These are phyloP conservation scores for Darwinula stevensoni DNA, from an alignment of 2,888 invertebrate genomes.

Conservation along the genomic window DNA sequence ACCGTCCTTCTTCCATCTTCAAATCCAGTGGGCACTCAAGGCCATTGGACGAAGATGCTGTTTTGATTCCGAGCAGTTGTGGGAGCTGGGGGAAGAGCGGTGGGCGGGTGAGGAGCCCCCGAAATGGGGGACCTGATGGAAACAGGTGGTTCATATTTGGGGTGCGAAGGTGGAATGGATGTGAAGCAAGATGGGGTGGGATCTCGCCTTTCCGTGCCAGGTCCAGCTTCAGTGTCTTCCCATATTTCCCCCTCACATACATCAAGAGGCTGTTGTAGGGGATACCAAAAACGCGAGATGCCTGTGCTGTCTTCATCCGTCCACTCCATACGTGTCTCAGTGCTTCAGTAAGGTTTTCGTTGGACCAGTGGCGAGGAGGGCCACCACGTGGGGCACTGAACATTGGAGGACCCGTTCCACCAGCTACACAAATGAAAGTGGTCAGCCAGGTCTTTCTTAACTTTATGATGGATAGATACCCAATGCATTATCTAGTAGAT, in stretches of 20 bases:
- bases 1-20: too few relatives aligned
- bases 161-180: background rate
- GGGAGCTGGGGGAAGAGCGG: too few relatives aligned
- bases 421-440: too few relatives aligned
- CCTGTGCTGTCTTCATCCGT: slow-evolving; percentile 76
- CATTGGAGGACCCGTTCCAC: background rate
- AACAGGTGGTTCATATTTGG: slow-evolving; percentile 9
- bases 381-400: slow-evolving; percentile 49
- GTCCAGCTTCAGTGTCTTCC: slow-evolving; percentile 64
- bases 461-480: too few relatives aligned
- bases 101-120: slow-evolving; percentile 7
- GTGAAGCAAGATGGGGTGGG: background rate
- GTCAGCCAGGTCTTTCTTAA: too few relatives aligned
- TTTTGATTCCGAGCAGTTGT: too few relatives aligned
- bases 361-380: slow-evolving; percentile 71
- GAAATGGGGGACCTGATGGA: too few relatives aligned
- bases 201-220: slow-evolving; percentile 1
- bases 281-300: slow-evolving; percentile 62
- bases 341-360: slow-evolving; percentile 63
- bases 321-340: slow-evolving; percentile 83
- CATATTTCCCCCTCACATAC: slow-evolving; percentile 75
- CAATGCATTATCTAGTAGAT: too few relatives aligned
- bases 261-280: slow-evolving; percentile 73
- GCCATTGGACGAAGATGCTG: too few relatives aligned
- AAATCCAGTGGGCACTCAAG: too few relatives aligned